Conservation (phyloP, 2,113 vertebrate species). For the Chaenocephalus aceratus region DNA sequence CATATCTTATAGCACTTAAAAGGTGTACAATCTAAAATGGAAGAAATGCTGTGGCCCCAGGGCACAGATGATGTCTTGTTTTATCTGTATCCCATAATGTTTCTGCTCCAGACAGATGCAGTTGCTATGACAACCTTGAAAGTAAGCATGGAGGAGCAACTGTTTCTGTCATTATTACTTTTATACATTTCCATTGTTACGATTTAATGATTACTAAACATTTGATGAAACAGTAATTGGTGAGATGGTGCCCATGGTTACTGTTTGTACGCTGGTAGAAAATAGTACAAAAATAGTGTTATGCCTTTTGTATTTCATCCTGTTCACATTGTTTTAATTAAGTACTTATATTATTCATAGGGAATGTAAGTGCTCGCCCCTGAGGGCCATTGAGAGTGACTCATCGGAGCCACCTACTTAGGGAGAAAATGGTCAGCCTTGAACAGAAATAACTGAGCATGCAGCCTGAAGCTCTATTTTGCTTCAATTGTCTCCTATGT, state of each 20-base stretch:
- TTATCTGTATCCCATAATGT: constrained; percentile 54
- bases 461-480: neutral
- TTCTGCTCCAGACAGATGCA: constrained; percentile 1
- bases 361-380: neutral
- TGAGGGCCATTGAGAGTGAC: neutral
- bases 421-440: neutral
- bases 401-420: constrained; percentile 15
- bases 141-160: constrained; percentile 18
- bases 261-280: neutral
- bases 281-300: neutral
- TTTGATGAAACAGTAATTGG: constrained; percentile 11
- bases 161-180: constrained; percentile 13
- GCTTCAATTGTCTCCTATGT: neutral
- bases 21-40: constrained; percentile 3
- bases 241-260: neutral
- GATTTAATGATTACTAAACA: constrained; percentile 1
- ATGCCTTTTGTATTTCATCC: constrained; percentile 5
- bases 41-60: constrained; percentile 1
- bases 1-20: constrained; percentile 1
- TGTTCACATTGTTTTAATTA: constrained; percentile 13
- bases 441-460: neutral
- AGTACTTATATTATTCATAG: constrained; percentile 6
- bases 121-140: constrained; percentile 49
- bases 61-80: constrained; percentile 14
- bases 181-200: constrained; percentile 6